Evolutionary conservation across 2,888 invertebrate genomes (phyloP).

Genomic region (Dynastes grantii): DNA sequence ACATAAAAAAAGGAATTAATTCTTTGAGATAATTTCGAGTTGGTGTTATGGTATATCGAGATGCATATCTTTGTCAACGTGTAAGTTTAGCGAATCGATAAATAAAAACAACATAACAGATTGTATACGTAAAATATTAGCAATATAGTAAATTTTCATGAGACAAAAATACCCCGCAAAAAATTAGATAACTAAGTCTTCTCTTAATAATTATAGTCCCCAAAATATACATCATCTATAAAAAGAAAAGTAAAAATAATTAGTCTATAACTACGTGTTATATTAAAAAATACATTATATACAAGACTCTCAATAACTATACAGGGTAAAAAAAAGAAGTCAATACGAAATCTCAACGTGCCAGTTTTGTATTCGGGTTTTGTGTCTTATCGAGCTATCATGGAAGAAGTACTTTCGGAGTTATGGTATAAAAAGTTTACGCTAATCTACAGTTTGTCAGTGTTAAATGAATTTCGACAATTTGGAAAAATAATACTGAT

Average conservation of each 20-base stretch:
- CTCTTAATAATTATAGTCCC: conserved; percentile 43
- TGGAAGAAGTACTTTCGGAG: conserved; percentile 28
- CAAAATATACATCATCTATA: conserved; percentile 50
- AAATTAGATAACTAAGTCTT: conserved; percentile 34
- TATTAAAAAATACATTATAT: conserved; percentile 62
- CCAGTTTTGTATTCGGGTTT: neutral
- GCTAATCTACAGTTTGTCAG: neutral
- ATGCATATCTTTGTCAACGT: conserved; percentile 2
- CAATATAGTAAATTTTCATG: neutral
- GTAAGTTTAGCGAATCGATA: conserved; percentile 14
- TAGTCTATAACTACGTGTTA: conserved; percentile 49
- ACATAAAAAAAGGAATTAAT: neutral
- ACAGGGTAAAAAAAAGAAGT: conserved; percentile 41
- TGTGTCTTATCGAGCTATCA: conserved; percentile 26
- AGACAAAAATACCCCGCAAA: conserved; percentile 40
- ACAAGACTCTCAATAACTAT: conserved; percentile 55
- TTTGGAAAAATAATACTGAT: conserved; percentile 11
- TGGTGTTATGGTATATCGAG: neutral
- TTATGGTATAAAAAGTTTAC: too few species aligned
- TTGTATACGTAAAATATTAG: neutral
- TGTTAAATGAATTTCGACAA: neutral
- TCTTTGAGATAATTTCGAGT: conserved; percentile 7
- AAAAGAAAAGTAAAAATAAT: conserved; percentile 39
- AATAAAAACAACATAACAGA: neutral
- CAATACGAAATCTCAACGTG: conserved; percentile 23